A percentile compares a stretch with the other conserved stretches of the same genome.
Conservation (phyloP, 2,113 vertebrate species). For the Paradisaea rubra region DNA sequence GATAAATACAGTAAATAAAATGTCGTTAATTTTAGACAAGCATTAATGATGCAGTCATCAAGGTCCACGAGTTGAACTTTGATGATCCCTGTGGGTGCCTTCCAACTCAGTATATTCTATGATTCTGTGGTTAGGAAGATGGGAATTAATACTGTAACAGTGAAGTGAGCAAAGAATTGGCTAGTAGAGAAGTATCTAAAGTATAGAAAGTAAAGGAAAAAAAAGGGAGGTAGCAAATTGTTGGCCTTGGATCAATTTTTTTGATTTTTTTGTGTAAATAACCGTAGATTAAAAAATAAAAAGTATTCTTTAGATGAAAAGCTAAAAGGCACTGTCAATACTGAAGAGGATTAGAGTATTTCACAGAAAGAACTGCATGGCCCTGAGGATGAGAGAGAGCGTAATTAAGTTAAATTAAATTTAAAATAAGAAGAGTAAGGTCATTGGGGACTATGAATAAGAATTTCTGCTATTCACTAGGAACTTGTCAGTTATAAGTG, state of each 20-base stretch:
- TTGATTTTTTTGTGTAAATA: neutral
- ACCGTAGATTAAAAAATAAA: neutral
- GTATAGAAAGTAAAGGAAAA: neutral
- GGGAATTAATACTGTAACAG: neutral
- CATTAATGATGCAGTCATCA: neutral
- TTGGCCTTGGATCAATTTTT: neutral
- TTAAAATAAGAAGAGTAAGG: constrained; percentile 12
- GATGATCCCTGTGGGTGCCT: neutral
- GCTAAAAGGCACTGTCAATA: constrained; percentile 3
- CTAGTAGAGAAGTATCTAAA: neutral
- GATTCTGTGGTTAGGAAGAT: neutral
- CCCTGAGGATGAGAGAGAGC: neutral
- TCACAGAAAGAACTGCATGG: neutral
- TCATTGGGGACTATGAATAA: neutral
- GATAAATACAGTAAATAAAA: neutral
- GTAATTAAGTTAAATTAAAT: neutral
- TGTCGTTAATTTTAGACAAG: neutral
- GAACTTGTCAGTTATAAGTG: neutral
- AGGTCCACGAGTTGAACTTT: neutral
- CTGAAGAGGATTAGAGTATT: neutral
- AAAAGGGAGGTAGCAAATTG: neutral
- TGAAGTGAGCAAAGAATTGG: neutral
- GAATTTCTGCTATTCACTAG: neutral
- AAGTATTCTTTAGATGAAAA: neutral
- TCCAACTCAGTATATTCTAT: neutral